Base-by-base conservation (phyloP, 1,140 invertebrate species). In the Saxidomus purpurata region DNA sequence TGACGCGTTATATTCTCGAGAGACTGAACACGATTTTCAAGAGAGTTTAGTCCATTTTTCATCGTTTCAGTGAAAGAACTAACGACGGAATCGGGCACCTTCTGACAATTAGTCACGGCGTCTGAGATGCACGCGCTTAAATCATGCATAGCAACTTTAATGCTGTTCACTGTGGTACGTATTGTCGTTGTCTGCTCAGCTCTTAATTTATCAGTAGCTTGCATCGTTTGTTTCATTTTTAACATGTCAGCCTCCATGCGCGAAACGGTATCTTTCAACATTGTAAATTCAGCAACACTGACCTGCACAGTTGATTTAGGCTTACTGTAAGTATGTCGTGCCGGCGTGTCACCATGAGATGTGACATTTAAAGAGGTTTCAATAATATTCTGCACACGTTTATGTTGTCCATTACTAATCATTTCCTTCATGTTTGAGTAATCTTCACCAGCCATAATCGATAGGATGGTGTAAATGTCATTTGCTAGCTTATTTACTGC, bases 381-480 rank as follows among this genome's bases (percentile, higher is more conserved):
- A 43, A 43, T 43, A 43, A 43, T 43, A 43, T 43, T 43, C 43
- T 43, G 43, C 43, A 43, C 43, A 43, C 43, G 43, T 43, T 43
- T 43, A 43, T 43, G 59, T 63, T 63, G 22, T 25, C 59, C 31
- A 31, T 63, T 63, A 31, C 59, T 63, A 31, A 63, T 63, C 22
- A 63, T n/a, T n/a, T 63, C 59, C 59, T 63, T 63, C 59, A 63
- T 63, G n/a, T 63, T 31, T 31, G 52, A 59, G 52, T 59, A 59
- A 59, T 59, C 19, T 59, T 59, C 52, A 19, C 67, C 67, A 34
- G 31, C 67, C 67, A 71, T 71, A 36, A 71, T 40, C 31, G 67
- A 71, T 71, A 71, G 38, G 38, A 71, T 34, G 67, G 38, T 71
- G 67, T 71, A 40, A 40, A 71, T 71, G 38, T 71, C 67, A 71